Base-by-base conservation (phyloP, 2,888 invertebrate species). In the Lasioglossum morio region DNA sequence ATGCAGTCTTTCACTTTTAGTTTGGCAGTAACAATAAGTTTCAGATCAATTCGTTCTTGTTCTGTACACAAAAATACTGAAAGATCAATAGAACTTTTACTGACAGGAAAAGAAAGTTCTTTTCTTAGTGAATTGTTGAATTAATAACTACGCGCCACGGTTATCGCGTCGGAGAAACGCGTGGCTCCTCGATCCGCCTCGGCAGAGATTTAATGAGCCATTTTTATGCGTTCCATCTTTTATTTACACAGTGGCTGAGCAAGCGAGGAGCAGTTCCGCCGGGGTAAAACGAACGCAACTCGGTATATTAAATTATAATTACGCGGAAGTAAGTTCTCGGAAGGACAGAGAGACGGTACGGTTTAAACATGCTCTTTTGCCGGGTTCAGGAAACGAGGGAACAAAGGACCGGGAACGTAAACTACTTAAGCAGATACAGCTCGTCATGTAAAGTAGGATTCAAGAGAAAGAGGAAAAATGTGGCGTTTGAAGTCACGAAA, bases 251-350 rank as follows among this genome's bases (percentile, higher is more conserved):
- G 69, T 10, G 69, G 69, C 37, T 23, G 23, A 37, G 37, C 23
- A 69, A n/a, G 10, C 19, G 37, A 8, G 8, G 34, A 23, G 66
- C 16, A 10, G 69, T 23, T 37, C 23, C 4, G 23, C 12, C 23
- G 69, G 23, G 37, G 69, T 23, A 23, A 37, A 69, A 69, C 34
- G 34, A 34, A 69, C 37, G 23, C 69, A 4, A 37, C 37, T 69
- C 37, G 23, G 37, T 23, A n/a, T 34, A 79, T 79, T 73, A 46
- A 63, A 79, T 27, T 48, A 60, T 16, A 27, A 57, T 43, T 60
- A 57, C 43, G 43, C 23, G 69, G 69, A 69, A 37, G 69, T 23
- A 69, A 69, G 23, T 37, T 69, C 69, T 8, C 69, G 69, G 69
- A 4, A 23, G 37, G 69, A 69, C 69, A n/a, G 34, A 10, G 69